A percentile compares a stretch with the other conserved stretches of the same genome.
These are phyloP conservation scores for Catostomus latipinnis DNA, from an alignment of 2,797 vertebrate species.

Conservation along the genomic window DNA sequence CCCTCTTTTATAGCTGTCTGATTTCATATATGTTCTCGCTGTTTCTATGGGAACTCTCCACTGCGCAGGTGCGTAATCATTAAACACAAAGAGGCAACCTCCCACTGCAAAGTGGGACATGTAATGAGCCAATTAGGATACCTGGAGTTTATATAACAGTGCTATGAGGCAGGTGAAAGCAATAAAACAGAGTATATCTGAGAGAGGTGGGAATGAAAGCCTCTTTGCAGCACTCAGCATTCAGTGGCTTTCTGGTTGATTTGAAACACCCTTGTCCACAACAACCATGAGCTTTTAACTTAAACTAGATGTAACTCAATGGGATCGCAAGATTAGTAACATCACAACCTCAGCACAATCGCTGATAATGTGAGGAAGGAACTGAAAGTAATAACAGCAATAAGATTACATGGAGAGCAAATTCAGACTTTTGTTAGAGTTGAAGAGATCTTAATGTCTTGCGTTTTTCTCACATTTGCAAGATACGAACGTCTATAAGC, in stretches of 20 bases:
- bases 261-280: constrained; percentile 29
- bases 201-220: constrained; percentile 6
- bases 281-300: constrained; percentile 29
- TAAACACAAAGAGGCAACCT: constrained; percentile 4
- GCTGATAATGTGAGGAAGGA: not conserved
- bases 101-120: not conserved
- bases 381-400: not conserved
- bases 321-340: constrained; percentile 9
- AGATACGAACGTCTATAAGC: too few species aligned
- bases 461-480: too few species aligned
- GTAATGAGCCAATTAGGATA: constrained; percentile 27
- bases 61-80: constrained; percentile 21
- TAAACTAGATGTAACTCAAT: not conserved
- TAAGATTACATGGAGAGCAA: too few species aligned
- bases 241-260: constrained; percentile 31
- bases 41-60: constrained; percentile 38
- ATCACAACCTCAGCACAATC: constrained; percentile 26
- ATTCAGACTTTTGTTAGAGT: too few species aligned
- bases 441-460: too few species aligned
- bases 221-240: constrained; percentile 23
- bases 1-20: not conserved
- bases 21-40: constrained; percentile 2
- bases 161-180: constrained; percentile 19
- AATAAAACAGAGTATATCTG: constrained; percentile 5
- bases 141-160: constrained; percentile 24